These are phyloP conservation scores for Hydroisotoma schaefferi DNA, from an alignment of 2,888 invertebrate species.

Conservation along the genomic window DNA sequence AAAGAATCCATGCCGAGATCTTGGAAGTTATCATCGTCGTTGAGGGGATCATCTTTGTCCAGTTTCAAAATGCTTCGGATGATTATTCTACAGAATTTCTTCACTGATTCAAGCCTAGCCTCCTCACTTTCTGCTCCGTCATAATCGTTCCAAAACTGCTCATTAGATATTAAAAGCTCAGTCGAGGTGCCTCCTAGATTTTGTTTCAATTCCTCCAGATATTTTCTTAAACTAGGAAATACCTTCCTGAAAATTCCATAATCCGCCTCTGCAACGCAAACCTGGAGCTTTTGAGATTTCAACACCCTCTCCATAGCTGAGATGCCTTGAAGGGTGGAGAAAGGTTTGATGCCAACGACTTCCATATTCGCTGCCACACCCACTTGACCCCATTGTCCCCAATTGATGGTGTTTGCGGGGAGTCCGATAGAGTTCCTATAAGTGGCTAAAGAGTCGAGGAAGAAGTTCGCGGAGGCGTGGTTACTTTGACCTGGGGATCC, in stretches of 20 bases:
- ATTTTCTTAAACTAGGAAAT: background rate
- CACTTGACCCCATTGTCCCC: conserved; percentile 29
- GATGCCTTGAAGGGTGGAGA: conserved; percentile 28
- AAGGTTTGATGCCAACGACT: conserved; percentile 19
- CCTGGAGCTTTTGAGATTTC: conserved; percentile 12
- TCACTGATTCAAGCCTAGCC: conserved; percentile 11
- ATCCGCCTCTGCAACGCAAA: conserved; percentile 16
- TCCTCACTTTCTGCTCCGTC: conserved; percentile 6
- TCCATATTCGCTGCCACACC: conserved; percentile 22
- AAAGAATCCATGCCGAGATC: conserved; percentile 30
- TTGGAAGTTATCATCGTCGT: conserved; percentile 29
- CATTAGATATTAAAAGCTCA: conserved; percentile 7
- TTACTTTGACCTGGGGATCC: conserved; percentile 20
- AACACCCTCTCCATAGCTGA: conserved; percentile 17
- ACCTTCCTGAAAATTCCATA: conserved; percentile 15
- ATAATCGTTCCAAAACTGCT: conserved; percentile 25
- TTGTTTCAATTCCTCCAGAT: conserved; percentile 8
- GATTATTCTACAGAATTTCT: conserved; percentile 12
- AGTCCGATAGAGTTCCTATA: conserved; percentile 23
- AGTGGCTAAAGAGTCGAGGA: conserved; percentile 27
- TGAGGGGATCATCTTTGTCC: conserved; percentile 18
- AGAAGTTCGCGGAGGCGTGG: conserved; percentile 26
- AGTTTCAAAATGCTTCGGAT: conserved; percentile 25
- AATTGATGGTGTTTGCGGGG: conserved; percentile 20
- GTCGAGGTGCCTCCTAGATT: too few species aligned